These are phyloP conservation scores for Syrmaticus mikado DNA, from an alignment of 2,113 vertebrate genomes.

Conservation along the genomic window DNA sequence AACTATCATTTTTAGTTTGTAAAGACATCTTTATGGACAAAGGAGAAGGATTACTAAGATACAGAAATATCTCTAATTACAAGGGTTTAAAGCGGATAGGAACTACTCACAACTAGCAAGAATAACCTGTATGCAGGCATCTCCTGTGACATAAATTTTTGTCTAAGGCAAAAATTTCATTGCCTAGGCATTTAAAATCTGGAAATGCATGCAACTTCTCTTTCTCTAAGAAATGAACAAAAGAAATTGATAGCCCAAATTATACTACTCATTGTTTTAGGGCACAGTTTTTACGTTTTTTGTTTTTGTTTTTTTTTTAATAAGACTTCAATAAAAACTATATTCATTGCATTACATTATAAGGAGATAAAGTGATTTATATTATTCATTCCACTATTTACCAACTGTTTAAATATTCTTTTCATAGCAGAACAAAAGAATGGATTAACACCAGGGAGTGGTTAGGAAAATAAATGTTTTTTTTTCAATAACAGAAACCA, in stretches of 20 bases:
- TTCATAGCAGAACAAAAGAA: not conserved
- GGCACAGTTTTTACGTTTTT: not conserved
- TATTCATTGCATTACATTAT: not conserved
- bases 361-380: not conserved
- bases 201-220: not conserved
- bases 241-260: constrained; percentile 1
- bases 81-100: not conserved
- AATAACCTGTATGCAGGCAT: not conserved
- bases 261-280: not conserved
- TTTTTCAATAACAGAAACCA: not conserved
- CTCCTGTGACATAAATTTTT: not conserved
- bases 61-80: not conserved
- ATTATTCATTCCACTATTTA: not conserved
- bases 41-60: not conserved
- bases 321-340: not conserved
- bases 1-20: not conserved
- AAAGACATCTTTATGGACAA: not conserved
- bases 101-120: not conserved
- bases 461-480: not conserved
- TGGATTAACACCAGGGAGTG: not conserved
- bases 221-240: not conserved
- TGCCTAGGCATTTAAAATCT: not conserved
- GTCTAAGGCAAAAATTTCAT: not conserved
- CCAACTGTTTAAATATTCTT: not conserved
- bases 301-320: not conserved